Evolutionary conservation across 2,888 invertebrate genomes (phyloP), one percentile per base, ranked within the genome.

Genomic region (Sthenelais limicola): DNA sequence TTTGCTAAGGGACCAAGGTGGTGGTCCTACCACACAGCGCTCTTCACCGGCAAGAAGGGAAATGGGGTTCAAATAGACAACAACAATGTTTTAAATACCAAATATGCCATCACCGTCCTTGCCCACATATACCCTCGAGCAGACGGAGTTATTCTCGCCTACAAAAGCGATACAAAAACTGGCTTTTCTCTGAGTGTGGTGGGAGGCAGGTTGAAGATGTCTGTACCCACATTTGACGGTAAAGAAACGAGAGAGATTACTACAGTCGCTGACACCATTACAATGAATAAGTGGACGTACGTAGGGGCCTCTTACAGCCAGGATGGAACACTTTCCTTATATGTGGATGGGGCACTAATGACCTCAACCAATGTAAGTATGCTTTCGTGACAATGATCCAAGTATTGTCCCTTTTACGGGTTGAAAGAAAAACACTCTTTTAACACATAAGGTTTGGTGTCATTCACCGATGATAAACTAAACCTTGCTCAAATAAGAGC

Each of bases 1-100:
- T 18, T 28, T 15, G 3, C 30, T n/a, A 9, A 12, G 15, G 43
- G 12, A 9, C 43, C 43, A 43, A 43, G 43, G 43, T 43, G 15
- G 12, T 9, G 9, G 15, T 43, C 43, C 18, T 15, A 9, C 9
- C n/a, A 15, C 28, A 33, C 5, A 15, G 32, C 30, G 30, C 48
- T 52, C 28, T 2, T 2, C 30, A n/a, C n/a, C n/a, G n/a, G n/a
- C n/a, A n/a, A n/a, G n/a, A n/a, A n/a, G n/a, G n/a, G n/a, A n/a
- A n/a, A n/a, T n/a, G n/a, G n/a, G n/a, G n/a, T n/a, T n/a, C n/a
- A n/a, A n/a, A 56, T 56, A 32, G 12, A 12, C 32, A 51, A 71
- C 51, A 73, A 62, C 28, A 66, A 30, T 7, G 30, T 32, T 7
- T 58, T 74, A 18, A 71, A 74, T 49, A 74, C 74, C 18, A 74